Evolutionary conservation across 2,797 vertebrate genomes (phyloP).

Genomic region (Enteromius viviparus): DNA sequence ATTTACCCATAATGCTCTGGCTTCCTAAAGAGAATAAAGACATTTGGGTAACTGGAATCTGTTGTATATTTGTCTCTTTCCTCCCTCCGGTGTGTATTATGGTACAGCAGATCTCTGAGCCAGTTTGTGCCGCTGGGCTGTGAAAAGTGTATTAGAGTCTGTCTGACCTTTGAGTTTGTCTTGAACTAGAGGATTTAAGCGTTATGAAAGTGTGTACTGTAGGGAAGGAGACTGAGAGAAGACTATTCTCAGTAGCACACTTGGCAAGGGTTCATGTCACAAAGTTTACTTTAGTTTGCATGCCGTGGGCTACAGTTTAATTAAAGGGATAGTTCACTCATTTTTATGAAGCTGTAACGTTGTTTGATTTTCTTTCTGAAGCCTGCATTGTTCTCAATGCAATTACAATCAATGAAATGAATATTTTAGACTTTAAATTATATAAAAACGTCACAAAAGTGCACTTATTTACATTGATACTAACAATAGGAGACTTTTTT

Average conservation of each 20-base stretch:
- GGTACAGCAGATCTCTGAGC: conserved; percentile 1
- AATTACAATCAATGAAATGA: not conserved
- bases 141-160: conserved; percentile 27
- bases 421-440: not conserved
- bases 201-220: conserved; percentile 18
- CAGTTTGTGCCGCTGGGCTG: conserved; percentile 24
- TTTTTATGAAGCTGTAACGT: not conserved
- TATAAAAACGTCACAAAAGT: not conserved
- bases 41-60: conserved; percentile 1
- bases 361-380: not conserved
- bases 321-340: conserved; percentile 26
- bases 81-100: conserved; percentile 17
- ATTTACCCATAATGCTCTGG: conserved; percentile 12
- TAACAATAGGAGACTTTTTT: too few relatives aligned
- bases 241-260: conserved; percentile 3
- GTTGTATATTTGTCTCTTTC: conserved; percentile 13
- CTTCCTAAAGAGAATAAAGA: not conserved
- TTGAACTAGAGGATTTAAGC: conserved; percentile 30
- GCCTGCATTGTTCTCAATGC: not conserved
- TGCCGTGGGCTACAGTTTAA: conserved; percentile 27
- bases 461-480: not conserved
- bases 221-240: not conserved
- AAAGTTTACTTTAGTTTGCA: conserved; percentile 13
- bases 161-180: conserved; percentile 40
- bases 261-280: not conserved